Evolutionary conservation across 2,888 invertebrate species (phyloP).

Genomic region (Drosophila setosimentum): DNA sequence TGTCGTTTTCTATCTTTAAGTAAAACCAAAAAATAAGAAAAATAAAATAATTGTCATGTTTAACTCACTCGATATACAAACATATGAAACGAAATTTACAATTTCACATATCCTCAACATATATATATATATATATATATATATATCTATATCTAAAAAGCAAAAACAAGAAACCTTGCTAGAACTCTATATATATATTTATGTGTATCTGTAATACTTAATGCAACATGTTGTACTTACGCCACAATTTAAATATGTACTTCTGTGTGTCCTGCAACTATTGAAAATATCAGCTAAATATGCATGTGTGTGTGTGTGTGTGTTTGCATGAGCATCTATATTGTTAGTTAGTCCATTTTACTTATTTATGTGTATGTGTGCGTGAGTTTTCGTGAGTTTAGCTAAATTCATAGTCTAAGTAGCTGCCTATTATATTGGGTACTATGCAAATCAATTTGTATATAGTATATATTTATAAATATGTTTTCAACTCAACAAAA

Average conservation of each 20-base stretch:
- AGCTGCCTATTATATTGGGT: slow-evolving; percentile 15
- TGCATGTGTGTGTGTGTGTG: slow-evolving; percentile 12
- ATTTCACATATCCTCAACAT: slow-evolving; percentile 55
- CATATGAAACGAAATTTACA: slow-evolving; percentile 39
- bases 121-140: slow-evolving; percentile 38
- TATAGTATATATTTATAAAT: slow-evolving; percentile 32
- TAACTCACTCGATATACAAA: slow-evolving; percentile 36
- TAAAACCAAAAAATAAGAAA: background rate
- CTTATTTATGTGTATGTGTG: slow-evolving; percentile 30
- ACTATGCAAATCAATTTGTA: slow-evolving; percentile 39
- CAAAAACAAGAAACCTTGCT: slow-evolving; percentile 15
- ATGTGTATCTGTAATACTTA: slow-evolving; percentile 44
- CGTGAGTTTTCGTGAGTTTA: slow-evolving; percentile 22
- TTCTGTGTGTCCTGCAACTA: slow-evolving; percentile 20
- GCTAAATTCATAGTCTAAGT: slow-evolving; percentile 20
- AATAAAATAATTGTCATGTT: slow-evolving; percentile 16
- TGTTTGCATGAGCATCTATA: slow-evolving; percentile 2
- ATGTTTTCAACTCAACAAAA: slow-evolving; percentile 38
- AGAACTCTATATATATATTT: slow-evolving; percentile 9
- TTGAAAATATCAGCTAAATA: slow-evolving; percentile 31
- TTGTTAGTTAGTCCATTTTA: slow-evolving; percentile 44
- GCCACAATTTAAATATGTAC: slow-evolving; percentile 18
- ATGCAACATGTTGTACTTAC: slow-evolving; percentile 48
- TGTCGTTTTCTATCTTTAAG: slow-evolving; percentile 12
- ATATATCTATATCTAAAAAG: slow-evolving; percentile 39